Conservation (phyloP, 2,113 vertebrate genomes). For the Spea bombifrons region DNA sequence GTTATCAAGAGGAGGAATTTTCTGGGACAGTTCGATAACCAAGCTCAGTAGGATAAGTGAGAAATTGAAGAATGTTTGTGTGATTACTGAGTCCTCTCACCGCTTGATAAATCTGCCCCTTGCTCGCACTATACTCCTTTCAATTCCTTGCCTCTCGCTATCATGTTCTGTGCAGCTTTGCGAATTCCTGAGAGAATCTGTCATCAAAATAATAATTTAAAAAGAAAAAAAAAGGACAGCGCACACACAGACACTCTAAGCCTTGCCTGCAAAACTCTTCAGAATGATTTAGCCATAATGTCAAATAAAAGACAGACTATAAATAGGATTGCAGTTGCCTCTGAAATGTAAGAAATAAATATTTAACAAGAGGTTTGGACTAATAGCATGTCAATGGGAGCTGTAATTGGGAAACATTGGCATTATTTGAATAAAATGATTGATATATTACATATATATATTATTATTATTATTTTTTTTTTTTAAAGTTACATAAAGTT, state of each 20-base stretch:
- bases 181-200: background rate
- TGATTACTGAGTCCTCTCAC: background rate
- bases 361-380: no score
- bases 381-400: no score
- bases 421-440: no score
- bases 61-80: background rate
- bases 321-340: background rate
- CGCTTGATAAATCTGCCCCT: background rate
- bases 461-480: no score
- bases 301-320: background rate
- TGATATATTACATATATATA: no score
- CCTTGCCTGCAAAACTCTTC: background rate
- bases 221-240: background rate
- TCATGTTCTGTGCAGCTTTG: background rate
- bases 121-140: background rate
- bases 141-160: background rate
- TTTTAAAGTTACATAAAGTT: no score
- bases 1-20: background rate
- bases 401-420: no score
- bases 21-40: background rate
- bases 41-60: background rate
- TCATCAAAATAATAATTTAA: background rate
- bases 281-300: background rate
- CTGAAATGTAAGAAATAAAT: no score
- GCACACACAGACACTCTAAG: background rate